Evolutionary conservation across 2,113 vertebrate species (phyloP).

Genomic region (Alexandromys fortis): DNA sequence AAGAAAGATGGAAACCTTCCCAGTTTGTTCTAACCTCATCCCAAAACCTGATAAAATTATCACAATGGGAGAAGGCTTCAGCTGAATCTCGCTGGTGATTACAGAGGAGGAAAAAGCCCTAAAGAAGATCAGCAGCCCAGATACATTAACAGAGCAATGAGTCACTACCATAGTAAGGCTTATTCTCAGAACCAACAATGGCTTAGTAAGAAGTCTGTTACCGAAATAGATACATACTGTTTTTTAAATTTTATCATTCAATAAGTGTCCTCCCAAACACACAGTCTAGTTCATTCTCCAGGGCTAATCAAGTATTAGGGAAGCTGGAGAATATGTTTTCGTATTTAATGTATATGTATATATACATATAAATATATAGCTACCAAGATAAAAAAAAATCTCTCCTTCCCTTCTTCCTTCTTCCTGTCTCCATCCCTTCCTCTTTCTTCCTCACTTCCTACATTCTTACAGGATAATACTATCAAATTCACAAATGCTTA

Average conservation of each 20-base stretch:
- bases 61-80: constrained; percentile 71
- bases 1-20: constrained; percentile 77
- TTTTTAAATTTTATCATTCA: not conserved
- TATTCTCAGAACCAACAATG: constrained; percentile 56
- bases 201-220: constrained; percentile 37
- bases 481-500: not conserved
- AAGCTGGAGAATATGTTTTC: not conserved
- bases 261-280: not conserved
- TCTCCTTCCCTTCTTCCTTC: not conserved
- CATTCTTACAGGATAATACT: not conserved
- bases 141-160: constrained; percentile 53
- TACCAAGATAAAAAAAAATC: not conserved
- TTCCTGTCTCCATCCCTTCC: not conserved
- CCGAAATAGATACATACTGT: constrained; percentile 11
- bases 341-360: not conserved
- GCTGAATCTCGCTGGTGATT: constrained; percentile 69
- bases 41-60: constrained; percentile 77
- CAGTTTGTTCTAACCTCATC: constrained; percentile 79
- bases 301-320: not conserved
- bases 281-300: not conserved
- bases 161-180: not conserved
- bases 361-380: not conserved
- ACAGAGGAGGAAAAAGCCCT: constrained; percentile 49
- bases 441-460: not conserved
- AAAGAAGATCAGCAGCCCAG: constrained; percentile 62